A percentile compares a stretch with the other conserved stretches of the same genome.
Conservation (phyloP, 1,140 invertebrate species). For the Drosophila truncata region DNA sequence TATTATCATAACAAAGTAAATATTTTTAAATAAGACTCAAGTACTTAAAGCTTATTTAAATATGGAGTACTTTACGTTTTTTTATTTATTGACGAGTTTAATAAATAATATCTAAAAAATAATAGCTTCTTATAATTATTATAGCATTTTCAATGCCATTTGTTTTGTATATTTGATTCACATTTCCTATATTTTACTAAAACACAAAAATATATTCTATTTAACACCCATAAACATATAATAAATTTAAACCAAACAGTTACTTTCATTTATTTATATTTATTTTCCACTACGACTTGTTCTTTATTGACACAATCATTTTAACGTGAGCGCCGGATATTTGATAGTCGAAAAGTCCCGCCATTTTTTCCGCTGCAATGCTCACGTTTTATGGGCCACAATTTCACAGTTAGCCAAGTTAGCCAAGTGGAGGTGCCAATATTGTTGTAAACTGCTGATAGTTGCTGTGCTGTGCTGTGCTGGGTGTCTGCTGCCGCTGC, state of each 20-base stretch:
- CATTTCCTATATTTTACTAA: neutral
- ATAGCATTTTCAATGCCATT: too few species aligned
- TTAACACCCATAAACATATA: neutral
- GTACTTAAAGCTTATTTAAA: neutral
- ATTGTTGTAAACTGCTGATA: constrained; percentile 83
- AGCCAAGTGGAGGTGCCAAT: constrained; percentile 75
- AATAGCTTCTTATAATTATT: neutral
- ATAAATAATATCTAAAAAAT: neutral
- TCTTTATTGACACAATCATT: constrained; percentile 19
- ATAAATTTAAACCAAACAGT: neutral
- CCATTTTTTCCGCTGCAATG: constrained; percentile 44
- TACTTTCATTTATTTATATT: neutral
- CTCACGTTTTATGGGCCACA: constrained; percentile 79
- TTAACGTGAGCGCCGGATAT: constrained; percentile 11
- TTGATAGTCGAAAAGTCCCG: constrained; percentile 22
- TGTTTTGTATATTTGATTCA: too few species aligned
- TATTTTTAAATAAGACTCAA: neutral
- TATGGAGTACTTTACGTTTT: neutral
- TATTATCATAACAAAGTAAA: neutral
- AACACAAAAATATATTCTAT: neutral
- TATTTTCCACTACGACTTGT: neutral
- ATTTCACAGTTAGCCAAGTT: constrained; percentile 76
- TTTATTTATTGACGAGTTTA: neutral
- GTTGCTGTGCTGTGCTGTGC: constrained; percentile 47
- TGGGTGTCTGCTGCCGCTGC: constrained; percentile 28